These are phyloP conservation scores for Addax nasomaculatus DNA, from an alignment of 2,113 vertebrate species.

Conservation along the genomic window DNA sequence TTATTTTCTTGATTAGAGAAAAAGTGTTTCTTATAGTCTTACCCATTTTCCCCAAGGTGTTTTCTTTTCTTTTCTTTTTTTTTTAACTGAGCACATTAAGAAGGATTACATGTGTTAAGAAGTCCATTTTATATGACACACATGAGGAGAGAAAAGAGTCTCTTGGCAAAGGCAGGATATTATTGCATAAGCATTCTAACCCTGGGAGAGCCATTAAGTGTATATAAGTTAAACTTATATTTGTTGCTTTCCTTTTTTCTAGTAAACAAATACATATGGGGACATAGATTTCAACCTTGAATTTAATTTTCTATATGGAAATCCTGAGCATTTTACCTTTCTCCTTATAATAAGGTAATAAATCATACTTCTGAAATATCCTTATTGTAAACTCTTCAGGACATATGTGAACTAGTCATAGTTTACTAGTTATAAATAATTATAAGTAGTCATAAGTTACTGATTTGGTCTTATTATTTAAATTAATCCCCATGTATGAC, in stretches of 20 bases:
- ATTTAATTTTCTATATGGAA: constrained; percentile 5
- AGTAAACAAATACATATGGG: not conserved
- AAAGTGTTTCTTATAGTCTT: not conserved
- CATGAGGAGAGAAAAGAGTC: not conserved
- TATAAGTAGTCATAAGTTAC: not conserved
- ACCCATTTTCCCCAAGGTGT: not conserved
- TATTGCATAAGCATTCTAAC: not conserved
- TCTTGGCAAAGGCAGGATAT: not conserved
- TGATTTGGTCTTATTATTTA: not conserved
- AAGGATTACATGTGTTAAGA: constrained; percentile 20
- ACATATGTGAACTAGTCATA: not conserved
- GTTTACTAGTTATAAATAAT: not conserved
- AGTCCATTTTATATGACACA: constrained; percentile 32
- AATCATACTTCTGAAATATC: not conserved
- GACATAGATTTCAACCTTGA: not conserved
- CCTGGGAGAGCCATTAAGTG: not conserved
- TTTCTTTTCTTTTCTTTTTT: not conserved
- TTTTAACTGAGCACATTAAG: not conserved
- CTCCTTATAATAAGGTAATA: not conserved
- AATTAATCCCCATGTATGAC: not conserved
- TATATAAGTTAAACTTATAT: not conserved
- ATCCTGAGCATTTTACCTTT: not conserved
- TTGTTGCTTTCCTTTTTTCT: constrained; percentile 23
- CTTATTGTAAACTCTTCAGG: not conserved
- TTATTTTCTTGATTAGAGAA: not conserved